Evolutionary conservation across 2,888 invertebrate genomes (phyloP).

Genomic region (Drosophila anceps): DNA sequence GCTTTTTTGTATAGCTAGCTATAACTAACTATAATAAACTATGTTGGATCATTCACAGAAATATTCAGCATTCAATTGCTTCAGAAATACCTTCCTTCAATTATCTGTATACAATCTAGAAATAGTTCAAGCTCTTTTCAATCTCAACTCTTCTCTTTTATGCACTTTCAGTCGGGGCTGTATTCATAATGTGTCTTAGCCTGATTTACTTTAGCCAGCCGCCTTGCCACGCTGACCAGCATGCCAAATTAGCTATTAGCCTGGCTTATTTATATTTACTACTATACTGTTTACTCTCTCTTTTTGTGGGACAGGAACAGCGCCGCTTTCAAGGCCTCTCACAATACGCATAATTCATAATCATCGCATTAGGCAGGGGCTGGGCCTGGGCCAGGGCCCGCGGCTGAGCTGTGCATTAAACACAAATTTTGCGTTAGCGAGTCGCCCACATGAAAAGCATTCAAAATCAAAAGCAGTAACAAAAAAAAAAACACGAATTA

Average conservation of each 20-base stretch:
- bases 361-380: conserved; percentile 63
- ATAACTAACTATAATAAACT: too few relatives aligned
- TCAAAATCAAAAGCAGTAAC: conserved; percentile 42
- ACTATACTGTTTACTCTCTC: not conserved
- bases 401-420: conserved; percentile 8
- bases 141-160: not conserved
- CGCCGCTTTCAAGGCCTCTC: conserved; percentile 56
- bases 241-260: conserved; percentile 71
- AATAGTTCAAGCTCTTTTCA: not conserved
- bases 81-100: not conserved
- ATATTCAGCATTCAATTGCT: too few relatives aligned
- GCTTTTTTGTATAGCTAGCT: too few relatives aligned
- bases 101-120: not conserved
- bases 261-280: conserved; percentile 28
- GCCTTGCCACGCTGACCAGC: conserved; percentile 50
- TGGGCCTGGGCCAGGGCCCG: not conserved
- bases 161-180: conserved; percentile 27
- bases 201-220: conserved; percentile 45
- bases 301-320: conserved; percentile 30
- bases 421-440: conserved; percentile 29
- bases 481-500: conserved; percentile 47
- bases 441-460: conserved; percentile 61
- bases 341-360: conserved; percentile 73
- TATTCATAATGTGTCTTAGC: conserved; percentile 43
- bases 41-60: too few relatives aligned